A percentile compares a stretch with the other conserved stretches of the same genome.
These are phyloP conservation scores for Proteles cristata DNA, from an alignment of 2,113 vertebrate species.

Conservation along the genomic window DNA sequence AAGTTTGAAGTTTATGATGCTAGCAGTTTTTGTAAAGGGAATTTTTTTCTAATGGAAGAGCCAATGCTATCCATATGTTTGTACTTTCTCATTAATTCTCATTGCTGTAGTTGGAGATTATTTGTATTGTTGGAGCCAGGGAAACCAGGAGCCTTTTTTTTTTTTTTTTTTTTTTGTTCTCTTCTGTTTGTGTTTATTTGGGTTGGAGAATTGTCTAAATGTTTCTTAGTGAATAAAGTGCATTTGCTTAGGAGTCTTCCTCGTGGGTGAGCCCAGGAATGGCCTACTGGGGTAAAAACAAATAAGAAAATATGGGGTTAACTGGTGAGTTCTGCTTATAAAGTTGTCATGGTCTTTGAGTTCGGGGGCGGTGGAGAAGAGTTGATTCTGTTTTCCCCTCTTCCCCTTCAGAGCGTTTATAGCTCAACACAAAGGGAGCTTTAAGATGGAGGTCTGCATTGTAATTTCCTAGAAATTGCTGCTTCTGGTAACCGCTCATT, in stretches of 20 bases:
- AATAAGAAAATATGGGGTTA: slow-evolving; percentile 40
- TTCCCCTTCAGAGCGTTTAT: neutral
- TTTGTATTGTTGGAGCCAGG: slow-evolving; percentile 43
- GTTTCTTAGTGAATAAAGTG: slow-evolving; percentile 54
- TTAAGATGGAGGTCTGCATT: slow-evolving; percentile 68
- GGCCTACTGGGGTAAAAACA: neutral
- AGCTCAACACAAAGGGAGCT: slow-evolving; percentile 63
- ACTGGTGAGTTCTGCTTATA: slow-evolving; percentile 39
- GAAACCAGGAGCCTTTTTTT: slow-evolving; percentile 32
- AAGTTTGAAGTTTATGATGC: slow-evolving; percentile 30
- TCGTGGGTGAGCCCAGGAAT: neutral
- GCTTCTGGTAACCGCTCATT: slow-evolving; percentile 71
- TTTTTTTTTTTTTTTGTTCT: neutral
- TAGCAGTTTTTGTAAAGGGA: slow-evolving; percentile 45
- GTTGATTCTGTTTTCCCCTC: neutral
- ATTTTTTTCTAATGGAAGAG: slow-evolving; percentile 14
- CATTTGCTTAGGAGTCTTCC: slow-evolving; percentile 57
- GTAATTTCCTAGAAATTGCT: slow-evolving; percentile 79
- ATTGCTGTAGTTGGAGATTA: slow-evolving; percentile 20
- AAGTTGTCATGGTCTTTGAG: slow-evolving; percentile 47
- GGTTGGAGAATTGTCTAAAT: slow-evolving; percentile 61
- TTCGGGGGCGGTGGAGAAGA: slow-evolving; percentile 16
- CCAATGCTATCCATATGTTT: slow-evolving; percentile 16
- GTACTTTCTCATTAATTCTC: slow-evolving; percentile 58
- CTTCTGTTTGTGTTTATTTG: slow-evolving; percentile 71